Percentiles rank a stretch among this genome's conserved stretches.
These are phyloP conservation scores for Alosa sapidissima DNA, from an alignment of 2,797 vertebrate species.

Conservation along the genomic window DNA sequence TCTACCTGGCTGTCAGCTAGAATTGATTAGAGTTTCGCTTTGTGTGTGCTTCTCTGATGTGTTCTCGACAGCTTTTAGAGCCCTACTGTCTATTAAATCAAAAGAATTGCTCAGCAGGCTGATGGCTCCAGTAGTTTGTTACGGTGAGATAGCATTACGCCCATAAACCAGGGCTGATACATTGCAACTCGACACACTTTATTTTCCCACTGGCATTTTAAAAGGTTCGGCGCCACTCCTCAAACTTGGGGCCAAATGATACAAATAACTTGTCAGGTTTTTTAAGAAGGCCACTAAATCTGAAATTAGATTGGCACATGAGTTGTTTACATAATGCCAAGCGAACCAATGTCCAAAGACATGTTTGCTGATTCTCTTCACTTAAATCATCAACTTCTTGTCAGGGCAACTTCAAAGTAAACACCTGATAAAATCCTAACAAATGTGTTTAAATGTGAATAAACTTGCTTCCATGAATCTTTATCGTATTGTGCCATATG, in stretches of 20 bases:
- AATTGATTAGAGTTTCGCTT: not conserved
- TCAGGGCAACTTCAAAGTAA: too few relatives aligned
- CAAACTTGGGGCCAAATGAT: not conserved
- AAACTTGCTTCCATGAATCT: too few relatives aligned
- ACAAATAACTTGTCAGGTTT: not conserved
- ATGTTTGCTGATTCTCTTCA: too few relatives aligned
- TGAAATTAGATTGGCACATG: not conserved
- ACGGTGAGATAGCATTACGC: constrained; percentile 16
- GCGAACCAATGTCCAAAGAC: not conserved
- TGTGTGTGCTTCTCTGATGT: not conserved
- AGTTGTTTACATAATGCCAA: not conserved
- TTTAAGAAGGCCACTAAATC: not conserved
- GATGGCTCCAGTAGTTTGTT: constrained; percentile 19
- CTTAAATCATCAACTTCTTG: too few relatives aligned
- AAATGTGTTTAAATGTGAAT: too few relatives aligned
- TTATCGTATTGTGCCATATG: too few relatives aligned
- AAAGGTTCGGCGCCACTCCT: not conserved
- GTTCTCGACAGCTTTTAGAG: constrained; percentile 19
- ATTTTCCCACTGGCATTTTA: constrained; percentile 8
- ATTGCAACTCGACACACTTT: not conserved
- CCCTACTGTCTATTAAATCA: constrained; percentile 5
- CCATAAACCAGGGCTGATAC: constrained; percentile 15
- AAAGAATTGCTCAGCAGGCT: constrained; percentile 7
- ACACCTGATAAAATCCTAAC: too few relatives aligned
- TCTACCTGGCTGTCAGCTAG: not conserved